Percentiles rank a stretch among this genome's conserved stretches.
Conservation (phyloP, 2,797 vertebrate species). For the Pseudomugil gertrudae region DNA sequence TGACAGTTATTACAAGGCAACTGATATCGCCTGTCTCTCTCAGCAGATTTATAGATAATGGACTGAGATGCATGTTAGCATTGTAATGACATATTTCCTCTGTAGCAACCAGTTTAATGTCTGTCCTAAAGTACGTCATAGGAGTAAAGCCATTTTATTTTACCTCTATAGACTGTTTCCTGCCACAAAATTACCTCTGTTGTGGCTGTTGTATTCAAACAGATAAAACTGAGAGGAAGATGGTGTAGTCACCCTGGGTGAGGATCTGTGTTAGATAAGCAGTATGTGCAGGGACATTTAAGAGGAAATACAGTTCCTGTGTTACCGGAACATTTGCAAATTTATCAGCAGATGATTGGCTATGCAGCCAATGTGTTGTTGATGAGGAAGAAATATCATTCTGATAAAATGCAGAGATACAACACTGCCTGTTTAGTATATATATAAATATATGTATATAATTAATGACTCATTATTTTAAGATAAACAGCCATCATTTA, state of each 20-base stretch:
- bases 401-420: constrained; percentile 40
- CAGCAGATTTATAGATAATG: constrained; percentile 55
- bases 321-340: constrained; percentile 50
- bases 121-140: constrained; percentile 20
- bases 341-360: constrained; percentile 43
- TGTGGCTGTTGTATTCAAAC: constrained; percentile 34
- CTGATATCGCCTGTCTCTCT: constrained; percentile 15
- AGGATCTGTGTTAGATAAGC: constrained; percentile 50
- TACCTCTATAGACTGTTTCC: constrained; percentile 12
- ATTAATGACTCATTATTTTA: no score
- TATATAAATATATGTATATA: no score
- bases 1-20: constrained; percentile 31
- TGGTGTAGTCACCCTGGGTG: constrained; percentile 27
- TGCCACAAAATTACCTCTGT: constrained; percentile 23
- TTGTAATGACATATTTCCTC: constrained; percentile 58
- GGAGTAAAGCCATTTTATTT: constrained; percentile 45
- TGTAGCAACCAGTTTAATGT: constrained; percentile 55
- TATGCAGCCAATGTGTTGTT: constrained; percentile 42
- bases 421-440: no score
- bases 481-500: no score
- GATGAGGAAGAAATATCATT: constrained; percentile 43
- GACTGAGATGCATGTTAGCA: constrained; percentile 40
- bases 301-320: constrained; percentile 21
- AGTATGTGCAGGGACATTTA: constrained; percentile 21
- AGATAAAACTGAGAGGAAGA: constrained; percentile 39